A percentile compares a stretch with the other conserved stretches of the same genome.
phyloP scores from a whole-genome alignment of 2,888 invertebrate species.

The Amaurobius ferox region DNA sequence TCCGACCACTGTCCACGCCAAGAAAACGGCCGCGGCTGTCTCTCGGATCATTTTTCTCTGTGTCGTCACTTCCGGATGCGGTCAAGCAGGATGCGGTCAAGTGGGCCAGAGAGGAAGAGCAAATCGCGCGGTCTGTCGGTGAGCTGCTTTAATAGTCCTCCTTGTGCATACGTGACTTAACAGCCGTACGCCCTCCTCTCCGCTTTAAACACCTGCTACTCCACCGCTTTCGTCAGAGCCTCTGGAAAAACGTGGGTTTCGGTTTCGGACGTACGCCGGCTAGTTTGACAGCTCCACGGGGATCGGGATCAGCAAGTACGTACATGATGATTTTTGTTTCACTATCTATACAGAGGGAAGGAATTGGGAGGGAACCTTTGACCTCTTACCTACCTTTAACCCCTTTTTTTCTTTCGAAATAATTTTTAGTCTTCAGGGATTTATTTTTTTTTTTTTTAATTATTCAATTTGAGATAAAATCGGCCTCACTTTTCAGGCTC shows the following conservation, averaged over 20 bases:
- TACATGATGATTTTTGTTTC: too few relatives aligned
- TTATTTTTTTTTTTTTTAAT: too few relatives aligned
- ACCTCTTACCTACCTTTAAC: too few relatives aligned
- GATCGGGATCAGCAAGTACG: too few relatives aligned
- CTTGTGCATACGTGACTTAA: constrained; percentile 53
- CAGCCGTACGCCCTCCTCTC: constrained; percentile 42
- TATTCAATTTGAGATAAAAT: too few relatives aligned
- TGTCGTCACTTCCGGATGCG: constrained; percentile 51
- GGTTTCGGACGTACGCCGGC: constrained; percentile 1
- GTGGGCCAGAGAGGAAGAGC: neutral
- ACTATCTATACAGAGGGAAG: too few relatives aligned
- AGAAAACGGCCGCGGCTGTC: constrained; percentile 2
- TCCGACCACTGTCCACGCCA: constrained; percentile 6
- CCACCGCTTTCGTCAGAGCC: neutral
- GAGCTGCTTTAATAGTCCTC: constrained; percentile 30
- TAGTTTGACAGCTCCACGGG: neutral
- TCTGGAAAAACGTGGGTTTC: constrained; percentile 14
- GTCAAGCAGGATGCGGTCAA: constrained; percentile 1
- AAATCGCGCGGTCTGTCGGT: constrained; percentile 9
- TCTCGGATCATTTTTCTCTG: too few relatives aligned
- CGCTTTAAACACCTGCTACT: constrained; percentile 59
- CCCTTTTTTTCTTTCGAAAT: too few relatives aligned
- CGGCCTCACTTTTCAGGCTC: too few relatives aligned
- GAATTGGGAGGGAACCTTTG: too few relatives aligned
- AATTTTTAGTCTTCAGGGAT: too few relatives aligned